These are phyloP conservation scores for Cercocebus atys DNA, from an alignment of 2,113 vertebrate genomes.

Conservation along the genomic window DNA sequence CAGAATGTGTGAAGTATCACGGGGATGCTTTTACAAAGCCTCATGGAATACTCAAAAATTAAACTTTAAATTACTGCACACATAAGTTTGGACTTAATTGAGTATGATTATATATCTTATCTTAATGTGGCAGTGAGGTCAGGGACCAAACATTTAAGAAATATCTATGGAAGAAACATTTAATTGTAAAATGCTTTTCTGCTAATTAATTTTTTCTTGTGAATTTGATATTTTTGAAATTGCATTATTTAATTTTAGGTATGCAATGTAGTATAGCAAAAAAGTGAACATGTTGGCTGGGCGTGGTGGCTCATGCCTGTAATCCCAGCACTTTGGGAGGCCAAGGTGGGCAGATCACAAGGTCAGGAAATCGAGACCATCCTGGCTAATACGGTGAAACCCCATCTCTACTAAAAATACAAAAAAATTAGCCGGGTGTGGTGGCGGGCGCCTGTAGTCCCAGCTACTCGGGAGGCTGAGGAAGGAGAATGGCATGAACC, in stretches of 20 bases:
- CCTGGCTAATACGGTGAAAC: too few species aligned
- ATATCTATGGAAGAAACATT: not conserved
- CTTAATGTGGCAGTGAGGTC: not conserved
- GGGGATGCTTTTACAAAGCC: not conserved
- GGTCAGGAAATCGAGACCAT: too few species aligned
- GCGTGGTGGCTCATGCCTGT: too few species aligned
- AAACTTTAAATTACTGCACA: not conserved
- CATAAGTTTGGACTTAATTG: not conserved
- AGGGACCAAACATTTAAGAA: not conserved
- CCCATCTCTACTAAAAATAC: too few species aligned
- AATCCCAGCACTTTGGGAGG: too few species aligned
- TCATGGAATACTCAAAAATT: not conserved
- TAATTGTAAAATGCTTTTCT: not conserved
- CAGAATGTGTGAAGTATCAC: not conserved
- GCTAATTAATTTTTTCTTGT: not conserved
- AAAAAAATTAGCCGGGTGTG: too few species aligned
- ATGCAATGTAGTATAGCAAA: not conserved
- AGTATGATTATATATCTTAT: not conserved
- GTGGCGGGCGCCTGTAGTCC: too few species aligned
- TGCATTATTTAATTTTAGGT: not conserved
- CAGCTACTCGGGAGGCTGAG: too few species aligned
- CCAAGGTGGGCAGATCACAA: too few species aligned
- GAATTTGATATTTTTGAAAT: not conserved
- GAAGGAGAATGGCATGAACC: too few species aligned
- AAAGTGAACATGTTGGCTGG: not conserved